Conservation (phyloP, 1,140 invertebrate species). For the Ladona fulva region DNA sequence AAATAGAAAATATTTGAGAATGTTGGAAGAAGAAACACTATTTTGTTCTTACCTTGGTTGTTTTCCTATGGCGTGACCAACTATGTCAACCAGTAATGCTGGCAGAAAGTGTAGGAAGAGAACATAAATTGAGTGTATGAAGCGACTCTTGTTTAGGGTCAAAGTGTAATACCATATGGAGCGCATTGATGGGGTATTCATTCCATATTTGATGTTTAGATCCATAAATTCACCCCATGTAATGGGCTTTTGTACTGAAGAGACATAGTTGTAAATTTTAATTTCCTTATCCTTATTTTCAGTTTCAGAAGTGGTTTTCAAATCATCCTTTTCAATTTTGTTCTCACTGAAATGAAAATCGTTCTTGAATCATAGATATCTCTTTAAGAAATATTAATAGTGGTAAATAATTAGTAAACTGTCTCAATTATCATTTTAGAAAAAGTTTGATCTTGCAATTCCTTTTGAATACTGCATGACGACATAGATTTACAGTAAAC, state of each 20-base stretch:
- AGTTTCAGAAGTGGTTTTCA: background rate
- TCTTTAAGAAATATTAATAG: too few relatives aligned
- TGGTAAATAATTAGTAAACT: too few relatives aligned
- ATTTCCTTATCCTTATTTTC: conserved; percentile 34
- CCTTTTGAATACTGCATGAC: too few relatives aligned
- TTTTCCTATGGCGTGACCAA: conserved; percentile 15
- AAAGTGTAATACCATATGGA: conserved; percentile 49
- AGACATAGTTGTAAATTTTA: conserved; percentile 63
- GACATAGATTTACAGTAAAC: too few relatives aligned
- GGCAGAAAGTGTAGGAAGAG: conserved; percentile 38
- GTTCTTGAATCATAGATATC: too few relatives aligned
- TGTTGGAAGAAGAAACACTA: background rate
- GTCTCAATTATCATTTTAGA: too few relatives aligned
- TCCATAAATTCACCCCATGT: conserved; percentile 52
- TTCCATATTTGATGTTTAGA: conserved; percentile 38
- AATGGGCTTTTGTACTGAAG: conserved; percentile 53
- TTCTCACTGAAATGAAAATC: background rate
- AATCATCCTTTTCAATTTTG: background rate
- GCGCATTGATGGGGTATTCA: conserved; percentile 43
- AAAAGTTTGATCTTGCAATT: too few relatives aligned
- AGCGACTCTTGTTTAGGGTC: conserved; percentile 35
- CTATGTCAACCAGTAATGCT: conserved; percentile 24
- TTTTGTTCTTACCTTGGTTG: conserved; percentile 34
- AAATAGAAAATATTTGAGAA: background rate
- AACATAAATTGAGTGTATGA: conserved; percentile 39